Evolutionary conservation across 1,140 invertebrate species (phyloP).

Genomic region (Lepidurus couesii): DNA sequence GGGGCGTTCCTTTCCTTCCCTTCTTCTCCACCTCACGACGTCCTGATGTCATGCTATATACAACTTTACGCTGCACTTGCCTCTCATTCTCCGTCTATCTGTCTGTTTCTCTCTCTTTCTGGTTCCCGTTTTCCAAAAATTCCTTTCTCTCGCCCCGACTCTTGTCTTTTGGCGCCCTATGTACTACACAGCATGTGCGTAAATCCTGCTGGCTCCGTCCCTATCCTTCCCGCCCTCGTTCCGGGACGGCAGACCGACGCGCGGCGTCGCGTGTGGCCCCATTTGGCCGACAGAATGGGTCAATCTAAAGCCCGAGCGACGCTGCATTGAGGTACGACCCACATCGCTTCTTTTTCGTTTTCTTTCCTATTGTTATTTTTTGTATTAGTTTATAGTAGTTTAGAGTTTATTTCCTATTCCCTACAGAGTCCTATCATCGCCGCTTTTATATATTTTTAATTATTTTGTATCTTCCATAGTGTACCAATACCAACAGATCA

Average conservation of each 20-base stretch:
- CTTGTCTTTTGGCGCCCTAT: not conserved
- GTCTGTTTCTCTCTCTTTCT: not conserved
- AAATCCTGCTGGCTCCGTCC: not conserved
- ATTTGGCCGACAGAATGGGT: constrained; percentile 7
- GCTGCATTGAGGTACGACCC: not conserved
- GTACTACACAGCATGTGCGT: not conserved
- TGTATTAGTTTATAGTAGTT: not conserved
- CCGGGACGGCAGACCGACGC: not conserved
- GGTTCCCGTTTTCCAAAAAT: not conserved
- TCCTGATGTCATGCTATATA: not conserved
- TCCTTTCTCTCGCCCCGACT: not conserved
- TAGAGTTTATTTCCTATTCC: too few species aligned
- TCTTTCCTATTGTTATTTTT: not conserved
- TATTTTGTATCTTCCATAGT: too few species aligned
- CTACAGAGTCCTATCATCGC: too few species aligned
- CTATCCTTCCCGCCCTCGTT: not conserved
- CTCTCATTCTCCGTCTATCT: not conserved
- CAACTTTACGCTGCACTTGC: not conserved
- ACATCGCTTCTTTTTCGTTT: not conserved
- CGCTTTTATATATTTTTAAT: too few species aligned
- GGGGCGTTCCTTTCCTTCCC: not conserved
- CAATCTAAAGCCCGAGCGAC: constrained; percentile 2
- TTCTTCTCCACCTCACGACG: constrained; percentile 2
- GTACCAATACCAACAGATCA: too few species aligned
- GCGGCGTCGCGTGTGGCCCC: not conserved